phyloP scores from a whole-genome alignment of 2,113 vertebrate genomes.

The Himantopus leucocephalus region DNA sequence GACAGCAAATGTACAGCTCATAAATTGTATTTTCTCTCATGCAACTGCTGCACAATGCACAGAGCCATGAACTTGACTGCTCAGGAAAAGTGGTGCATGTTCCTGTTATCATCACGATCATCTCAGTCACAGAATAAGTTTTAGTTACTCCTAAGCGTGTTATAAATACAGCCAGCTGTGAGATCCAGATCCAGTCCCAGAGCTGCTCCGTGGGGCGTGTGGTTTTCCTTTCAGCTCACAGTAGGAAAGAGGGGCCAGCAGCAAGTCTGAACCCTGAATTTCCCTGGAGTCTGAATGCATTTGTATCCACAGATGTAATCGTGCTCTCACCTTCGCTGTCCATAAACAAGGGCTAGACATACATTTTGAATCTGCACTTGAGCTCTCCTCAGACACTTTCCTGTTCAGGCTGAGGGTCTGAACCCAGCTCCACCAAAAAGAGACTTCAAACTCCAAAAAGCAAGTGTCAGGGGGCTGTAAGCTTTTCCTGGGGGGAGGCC shows the following conservation, averaged over 20 bases:
- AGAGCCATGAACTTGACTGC: neutral
- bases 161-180: neutral
- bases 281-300: neutral
- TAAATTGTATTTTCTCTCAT: neutral
- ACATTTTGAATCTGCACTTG: neutral
- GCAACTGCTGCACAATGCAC: neutral
- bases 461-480: neutral
- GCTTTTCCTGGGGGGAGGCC: neutral
- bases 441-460: neutral
- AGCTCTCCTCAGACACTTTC: neutral
- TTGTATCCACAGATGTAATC: neutral
- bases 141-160: neutral
- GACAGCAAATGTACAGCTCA: neutral
- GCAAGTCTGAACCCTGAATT: neutral
- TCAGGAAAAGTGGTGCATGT: neutral
- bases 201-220: rapidly evolving
- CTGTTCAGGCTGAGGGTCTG: neutral
- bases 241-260: neutral
- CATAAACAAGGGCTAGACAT: neutral
- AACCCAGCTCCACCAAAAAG: neutral
- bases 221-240: neutral
- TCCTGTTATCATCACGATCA: neutral
- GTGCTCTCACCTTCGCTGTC: neutral
- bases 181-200: neutral
- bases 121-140: neutral